Evolutionary conservation across 2,797 vertebrate genomes (phyloP), one percentile per base, ranked within the genome.

Genomic region (Tamandua tetradactyla): DNA sequence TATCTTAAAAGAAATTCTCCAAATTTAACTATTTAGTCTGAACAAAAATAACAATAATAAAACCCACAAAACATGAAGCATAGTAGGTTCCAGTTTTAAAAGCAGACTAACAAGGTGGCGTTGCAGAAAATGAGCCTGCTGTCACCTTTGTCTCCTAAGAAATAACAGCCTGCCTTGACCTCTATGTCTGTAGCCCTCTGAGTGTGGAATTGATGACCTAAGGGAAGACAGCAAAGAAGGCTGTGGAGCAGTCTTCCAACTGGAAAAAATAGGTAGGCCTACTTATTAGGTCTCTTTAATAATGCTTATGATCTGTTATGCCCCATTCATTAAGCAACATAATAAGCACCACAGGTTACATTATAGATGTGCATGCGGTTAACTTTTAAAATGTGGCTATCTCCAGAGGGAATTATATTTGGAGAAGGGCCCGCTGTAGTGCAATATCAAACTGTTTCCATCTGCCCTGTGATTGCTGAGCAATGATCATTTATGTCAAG

Each of bases 311-410:
- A 80, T 91, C 59, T 86, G 93, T 93, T 89, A 78, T 1, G 4
- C 89, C 52, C 12, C 15, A 87, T 64, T 64, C 75, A 87, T 89
- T 95, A 94, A 95, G 94, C 37, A 87, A 72, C 37, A n/a, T 87
- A 79, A 89, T 57, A 80, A 97, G 35, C 49, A 75, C 55, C 23
- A 72, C 76, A 72, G 23, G 4, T 64, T 37, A 85, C 82, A 82
- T 69, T 66, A 87, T 88, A 90, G n/a, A 4, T 91, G 75, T 55
- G 17, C 11, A 62, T 14, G 12, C 35, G 32, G 62, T 95, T 93
- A 94, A 40, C 87, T 96, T 87, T 91, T 72, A n/a, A 96, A 94
- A 64, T 3, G 23, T 62, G 23, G 74, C 87, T 86, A 9, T 96
- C 92, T 95, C 42, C 91, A 86, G 91, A 84, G 94, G 78, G n/a